Percentiles rank a stretch among this genome's conserved stretches.
phyloP scores from a whole-genome alignment of 2,113 vertebrate species.

The Psettodes erumei region DNA sequence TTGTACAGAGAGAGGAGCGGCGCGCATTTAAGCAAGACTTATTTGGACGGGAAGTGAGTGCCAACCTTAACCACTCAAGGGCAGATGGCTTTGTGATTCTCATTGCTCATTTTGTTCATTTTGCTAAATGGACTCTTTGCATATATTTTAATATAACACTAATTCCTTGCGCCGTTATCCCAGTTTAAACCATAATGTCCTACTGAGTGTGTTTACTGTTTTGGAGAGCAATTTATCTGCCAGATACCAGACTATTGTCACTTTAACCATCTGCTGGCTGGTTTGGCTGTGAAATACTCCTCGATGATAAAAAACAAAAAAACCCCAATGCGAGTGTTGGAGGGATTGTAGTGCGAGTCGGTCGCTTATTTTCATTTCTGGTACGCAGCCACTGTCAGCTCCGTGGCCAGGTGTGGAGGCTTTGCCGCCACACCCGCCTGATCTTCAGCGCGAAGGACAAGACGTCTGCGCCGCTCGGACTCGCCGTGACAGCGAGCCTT shows the following conservation, averaged over 20 bases:
- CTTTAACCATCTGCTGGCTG: slow-evolving; percentile 64
- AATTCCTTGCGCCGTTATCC: slow-evolving; percentile 59
- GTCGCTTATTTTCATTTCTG: slow-evolving; percentile 46
- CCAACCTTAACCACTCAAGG: slow-evolving; percentile 44
- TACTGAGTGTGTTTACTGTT: slow-evolving; percentile 67
- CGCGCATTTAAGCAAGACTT: slow-evolving; percentile 83
- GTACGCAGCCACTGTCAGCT: slow-evolving; percentile 56
- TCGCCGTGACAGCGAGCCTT: slow-evolving; percentile 39
- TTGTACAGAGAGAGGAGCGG: slow-evolving; percentile 81
- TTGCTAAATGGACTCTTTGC: slow-evolving; percentile 61
- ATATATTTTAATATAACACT: slow-evolving; percentile 64
- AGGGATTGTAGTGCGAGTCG: slow-evolving; percentile 23
- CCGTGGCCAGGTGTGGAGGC: slow-evolving; percentile 46
- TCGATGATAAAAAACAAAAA: slow-evolving; percentile 9
- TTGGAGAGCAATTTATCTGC: slow-evolving; percentile 44
- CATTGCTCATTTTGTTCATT: slow-evolving; percentile 48
- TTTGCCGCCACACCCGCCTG: slow-evolving; percentile 32
- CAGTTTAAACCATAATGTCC: slow-evolving; percentile 51
- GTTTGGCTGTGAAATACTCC: slow-evolving; percentile 44
- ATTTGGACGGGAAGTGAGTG: slow-evolving; percentile 65
- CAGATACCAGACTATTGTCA: slow-evolving; percentile 52
- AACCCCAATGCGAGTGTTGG: slow-evolving; percentile 29
- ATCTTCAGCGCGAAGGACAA: slow-evolving; percentile 1
- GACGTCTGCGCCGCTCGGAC: not conserved
- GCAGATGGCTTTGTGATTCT: slow-evolving; percentile 53